A percentile compares a stretch with the other conserved stretches of the same genome.
These are phyloP conservation scores for Meloidogyne floridensis DNA, from an alignment of 1,140 invertebrate species.

Conservation along the genomic window DNA sequence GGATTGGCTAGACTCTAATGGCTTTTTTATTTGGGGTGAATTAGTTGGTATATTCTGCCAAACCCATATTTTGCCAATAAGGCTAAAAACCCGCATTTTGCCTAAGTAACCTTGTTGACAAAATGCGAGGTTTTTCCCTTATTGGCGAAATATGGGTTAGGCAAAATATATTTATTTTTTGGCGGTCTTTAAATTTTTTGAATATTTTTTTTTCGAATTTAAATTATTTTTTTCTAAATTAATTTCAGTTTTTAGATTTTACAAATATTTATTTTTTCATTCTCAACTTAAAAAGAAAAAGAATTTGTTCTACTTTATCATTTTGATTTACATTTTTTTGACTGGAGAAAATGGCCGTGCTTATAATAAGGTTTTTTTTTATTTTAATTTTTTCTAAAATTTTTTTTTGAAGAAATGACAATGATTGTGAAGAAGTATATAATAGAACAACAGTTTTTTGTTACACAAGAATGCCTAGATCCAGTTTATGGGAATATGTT, in stretches of 20 bases:
- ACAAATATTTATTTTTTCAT: background rate
- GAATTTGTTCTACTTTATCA: background rate
- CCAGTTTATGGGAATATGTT: slow-evolving; percentile 16
- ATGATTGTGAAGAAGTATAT: slow-evolving; percentile 22
- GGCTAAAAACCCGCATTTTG: too few species aligned
- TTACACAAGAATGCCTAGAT: slow-evolving; percentile 14
- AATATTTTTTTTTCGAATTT: background rate
- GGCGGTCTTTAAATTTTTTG: background rate
- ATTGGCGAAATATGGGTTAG: too few species aligned
- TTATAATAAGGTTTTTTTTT: background rate
- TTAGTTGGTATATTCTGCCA: too few species aligned
- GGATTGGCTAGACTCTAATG: too few species aligned
- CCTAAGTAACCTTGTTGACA: too few species aligned
- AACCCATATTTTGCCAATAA: too few species aligned
- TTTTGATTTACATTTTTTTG: background rate
- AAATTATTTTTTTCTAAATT: too few species aligned
- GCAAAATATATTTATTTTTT: too few species aligned
- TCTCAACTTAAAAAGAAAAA: background rate
- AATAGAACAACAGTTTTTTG: slow-evolving; percentile 22
- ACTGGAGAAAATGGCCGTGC: background rate
- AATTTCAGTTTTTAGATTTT: too few species aligned
- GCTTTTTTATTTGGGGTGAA: too few species aligned
- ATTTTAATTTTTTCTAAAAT: background rate
- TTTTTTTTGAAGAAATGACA: slow-evolving; percentile 15
- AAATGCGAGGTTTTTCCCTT: too few species aligned